Percentiles rank a stretch among this genome's conserved stretches.
These are phyloP conservation scores for Xestia c-nigrum DNA, from an alignment of 2,888 invertebrate species.

Conservation along the genomic window DNA sequence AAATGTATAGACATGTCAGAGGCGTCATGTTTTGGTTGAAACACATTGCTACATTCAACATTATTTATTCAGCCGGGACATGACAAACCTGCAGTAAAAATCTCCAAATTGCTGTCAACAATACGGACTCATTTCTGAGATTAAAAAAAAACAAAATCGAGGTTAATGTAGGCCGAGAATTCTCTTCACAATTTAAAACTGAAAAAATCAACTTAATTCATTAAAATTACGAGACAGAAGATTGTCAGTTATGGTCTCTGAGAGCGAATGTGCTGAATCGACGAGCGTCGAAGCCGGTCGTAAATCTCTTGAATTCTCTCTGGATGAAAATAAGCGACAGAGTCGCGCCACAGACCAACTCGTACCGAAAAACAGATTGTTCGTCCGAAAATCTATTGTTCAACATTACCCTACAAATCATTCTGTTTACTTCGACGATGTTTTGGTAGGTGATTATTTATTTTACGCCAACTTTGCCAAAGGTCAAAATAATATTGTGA, in stretches of 20 bases:
- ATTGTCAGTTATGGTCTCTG: conserved; percentile 86
- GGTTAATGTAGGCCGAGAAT: conserved; percentile 58
- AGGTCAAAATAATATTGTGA: conserved; percentile 19
- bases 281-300: conserved; percentile 84
- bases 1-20: conserved; percentile 28
- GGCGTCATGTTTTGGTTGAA: conserved; percentile 45
- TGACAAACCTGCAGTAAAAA: conserved; percentile 56
- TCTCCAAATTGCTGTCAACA: conserved; percentile 64
- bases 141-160: conserved; percentile 54
- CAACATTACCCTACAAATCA: background rate
- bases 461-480: conserved; percentile 26
- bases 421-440: conserved; percentile 17
- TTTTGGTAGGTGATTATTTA: conserved; percentile 40
- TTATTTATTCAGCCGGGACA: conserved; percentile 58
- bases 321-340: conserved; percentile 85
- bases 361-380: conserved; percentile 56
- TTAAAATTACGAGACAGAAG: conserved; percentile 85
- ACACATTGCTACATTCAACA: conserved; percentile 46
- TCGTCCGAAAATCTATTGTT: conserved; percentile 39
- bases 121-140: conserved; percentile 49
- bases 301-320: conserved; percentile 85
- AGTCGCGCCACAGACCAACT: conserved; percentile 68
- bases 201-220: conserved; percentile 81
- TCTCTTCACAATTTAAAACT: conserved; percentile 62
- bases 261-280: conserved; percentile 87